These are phyloP conservation scores for Umimayanthus chanpuru DNA, from an alignment of 92 coral and sea anemone genomes.

Conservation along the genomic window DNA sequence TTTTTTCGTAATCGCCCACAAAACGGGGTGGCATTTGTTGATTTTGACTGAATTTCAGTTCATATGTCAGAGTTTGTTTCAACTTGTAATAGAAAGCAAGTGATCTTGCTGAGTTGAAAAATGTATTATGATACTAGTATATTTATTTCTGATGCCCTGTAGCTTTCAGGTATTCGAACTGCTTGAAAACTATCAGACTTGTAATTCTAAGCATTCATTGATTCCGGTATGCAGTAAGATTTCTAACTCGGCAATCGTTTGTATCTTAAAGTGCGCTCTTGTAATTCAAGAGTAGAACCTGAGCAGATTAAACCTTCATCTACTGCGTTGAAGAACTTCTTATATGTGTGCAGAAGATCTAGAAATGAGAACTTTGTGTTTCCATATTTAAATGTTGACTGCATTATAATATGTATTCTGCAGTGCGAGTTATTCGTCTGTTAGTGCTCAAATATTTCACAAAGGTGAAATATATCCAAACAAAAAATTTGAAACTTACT, in stretches of 20 bases:
- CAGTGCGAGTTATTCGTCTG: neutral
- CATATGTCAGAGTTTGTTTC: slow-evolving; percentile 30
- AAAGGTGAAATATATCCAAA: neutral
- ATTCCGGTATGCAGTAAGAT: slow-evolving; percentile 11
- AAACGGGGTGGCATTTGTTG: neutral
- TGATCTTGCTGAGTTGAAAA: neutral
- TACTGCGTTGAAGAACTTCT: neutral
- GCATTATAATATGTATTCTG: neutral
- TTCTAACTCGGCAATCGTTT: neutral
- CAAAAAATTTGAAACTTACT: neutral
- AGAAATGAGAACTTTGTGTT: neutral
- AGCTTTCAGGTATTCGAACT: neutral
- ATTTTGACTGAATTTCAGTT: neutral
- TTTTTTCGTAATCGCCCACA: slow-evolving; percentile 1
- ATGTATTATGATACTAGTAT: neutral
- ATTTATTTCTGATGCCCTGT: neutral
- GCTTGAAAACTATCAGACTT: neutral
- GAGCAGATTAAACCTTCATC: neutral
- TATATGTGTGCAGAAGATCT: neutral
- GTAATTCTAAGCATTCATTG: neutral
- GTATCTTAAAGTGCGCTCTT: neutral
- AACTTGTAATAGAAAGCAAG: neutral
- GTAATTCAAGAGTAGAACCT: neutral
- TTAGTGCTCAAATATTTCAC: neutral
- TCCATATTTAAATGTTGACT: neutral